Base-by-base conservation (phyloP, 2,888 invertebrate species). In the Mythimna albipuncta region DNA sequence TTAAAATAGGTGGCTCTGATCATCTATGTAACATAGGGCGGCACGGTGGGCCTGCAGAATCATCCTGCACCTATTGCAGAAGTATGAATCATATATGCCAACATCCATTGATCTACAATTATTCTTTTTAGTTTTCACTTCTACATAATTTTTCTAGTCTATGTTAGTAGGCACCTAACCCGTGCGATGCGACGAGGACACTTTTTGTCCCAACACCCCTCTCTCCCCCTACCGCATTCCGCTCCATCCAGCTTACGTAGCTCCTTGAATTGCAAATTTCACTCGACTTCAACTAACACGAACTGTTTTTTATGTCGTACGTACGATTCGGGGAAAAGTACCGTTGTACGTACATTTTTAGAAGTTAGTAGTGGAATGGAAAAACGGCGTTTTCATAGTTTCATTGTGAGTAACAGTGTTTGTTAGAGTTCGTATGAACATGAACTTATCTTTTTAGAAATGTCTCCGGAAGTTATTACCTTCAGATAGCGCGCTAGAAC, bases 181-280 rank as follows among this genome's bases (percentile, higher is more conserved):
- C 77, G 65, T 75, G 72, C 84, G 73, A 77, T 73, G 81, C 79
- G 74, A 82, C 52, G 70, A 65, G 75, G 77, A 81, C 85, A 85
- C 80, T 88, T 88, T 89, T 88, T 86, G 83, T 81, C 71, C 71
- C 69, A n/a, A 26, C 69, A 47, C 41, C 19, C 77, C 38, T n/a
- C 21, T n/a, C 2, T 6, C 74, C 55, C 10, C 35, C 61, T 71
- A 54, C 44, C 32, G 57, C 83, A 83, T 85, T 83, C 82, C 66
- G 72, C 81, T 83, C 64, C 64, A 85, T 81, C 63, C 74, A 71
- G 85, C 80, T 82, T 83, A 81, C 81, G 75, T 81, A 69, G 86
- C 88, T 90, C 79, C 89, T 91, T 93, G 93, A 93, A 92, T 93
- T 93, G 92, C 91, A 93, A 93, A 93, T 93, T 89, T 86, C 74